Percentiles rank a stretch among this genome's conserved stretches.
Evolutionary conservation across 92 coral and sea anemone genomes (phyloP).

Genomic region (Porites rus): DNA sequence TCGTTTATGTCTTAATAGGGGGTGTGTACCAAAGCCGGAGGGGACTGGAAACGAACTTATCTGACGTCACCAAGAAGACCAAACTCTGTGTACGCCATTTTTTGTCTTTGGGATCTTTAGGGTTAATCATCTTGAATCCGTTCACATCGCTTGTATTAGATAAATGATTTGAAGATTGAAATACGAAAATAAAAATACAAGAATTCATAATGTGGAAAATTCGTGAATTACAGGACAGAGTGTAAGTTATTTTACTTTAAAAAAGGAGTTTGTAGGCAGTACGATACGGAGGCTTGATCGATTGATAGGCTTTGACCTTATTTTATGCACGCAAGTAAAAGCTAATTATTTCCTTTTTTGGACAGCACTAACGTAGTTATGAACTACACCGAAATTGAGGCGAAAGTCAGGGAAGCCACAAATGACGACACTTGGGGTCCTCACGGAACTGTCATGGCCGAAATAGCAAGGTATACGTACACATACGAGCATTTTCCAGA

Average conservation of each 20-base stretch:
- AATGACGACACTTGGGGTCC: constrained; percentile 99
- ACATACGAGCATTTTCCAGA: constrained; percentile 99
- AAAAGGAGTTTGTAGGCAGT: not conserved
- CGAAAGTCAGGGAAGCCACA: constrained; percentile 99
- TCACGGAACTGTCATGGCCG: constrained; percentile 95
- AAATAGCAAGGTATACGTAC: constrained; percentile 93
- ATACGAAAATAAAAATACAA: not conserved
- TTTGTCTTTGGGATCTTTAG: constrained; percentile 33
- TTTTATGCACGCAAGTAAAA: not conserved
- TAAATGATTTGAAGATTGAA: constrained; percentile 21
- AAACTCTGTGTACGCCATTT: constrained; percentile 70
- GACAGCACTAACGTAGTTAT: constrained; percentile 96
- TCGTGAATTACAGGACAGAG: constrained; percentile 95
- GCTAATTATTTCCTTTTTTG: not conserved
- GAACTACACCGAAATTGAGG: constrained; percentile 98
- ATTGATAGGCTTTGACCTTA: not conserved
- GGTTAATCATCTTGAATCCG: constrained; percentile 54
- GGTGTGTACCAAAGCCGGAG: too few species aligned
- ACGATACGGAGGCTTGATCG: not conserved
- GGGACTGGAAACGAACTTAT: not conserved
- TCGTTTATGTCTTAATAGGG: too few species aligned
- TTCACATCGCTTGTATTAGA: constrained; percentile 65
- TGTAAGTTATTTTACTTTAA: constrained; percentile 71
- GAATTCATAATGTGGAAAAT: constrained; percentile 92
- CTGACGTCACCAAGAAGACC: constrained; percentile 69